These are phyloP conservation scores for Pseudomyrmex pallidus DNA, from an alignment of 1,140 invertebrate species.

Conservation along the genomic window DNA sequence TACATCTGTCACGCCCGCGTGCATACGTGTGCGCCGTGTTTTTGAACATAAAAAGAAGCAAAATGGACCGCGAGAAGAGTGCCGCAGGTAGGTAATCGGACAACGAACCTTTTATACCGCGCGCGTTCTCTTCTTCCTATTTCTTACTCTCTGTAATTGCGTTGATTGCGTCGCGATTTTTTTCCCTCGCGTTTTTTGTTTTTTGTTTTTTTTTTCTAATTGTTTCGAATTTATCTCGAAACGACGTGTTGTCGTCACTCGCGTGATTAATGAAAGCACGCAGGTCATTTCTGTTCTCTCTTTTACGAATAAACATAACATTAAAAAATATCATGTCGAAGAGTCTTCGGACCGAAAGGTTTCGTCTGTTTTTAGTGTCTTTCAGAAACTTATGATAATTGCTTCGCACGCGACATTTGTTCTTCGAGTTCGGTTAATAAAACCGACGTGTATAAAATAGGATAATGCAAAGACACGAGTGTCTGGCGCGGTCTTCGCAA, in stretches of 20 bases:
- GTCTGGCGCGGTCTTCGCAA: constrained; percentile 17
- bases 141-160: neutral
- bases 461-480: constrained; percentile 9
- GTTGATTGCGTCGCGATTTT: neutral
- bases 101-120: constrained; percentile 37
- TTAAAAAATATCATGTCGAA: neutral
- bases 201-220: neutral
- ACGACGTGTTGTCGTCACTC: no score
- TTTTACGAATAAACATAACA: neutral
- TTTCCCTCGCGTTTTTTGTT: neutral
- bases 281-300: no score
- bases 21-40: constrained; percentile 21
- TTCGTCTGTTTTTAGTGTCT: neutral
- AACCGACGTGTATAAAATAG: neutral
- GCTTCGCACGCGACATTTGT: constrained; percentile 7
- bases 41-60: constrained; percentile 30
- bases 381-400: neutral
- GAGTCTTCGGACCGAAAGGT: neutral
- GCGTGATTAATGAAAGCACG: no score
- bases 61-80: constrained; percentile 35
- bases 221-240: neutral
- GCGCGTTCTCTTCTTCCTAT: constrained; percentile 15
- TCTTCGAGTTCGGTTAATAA: neutral
- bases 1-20: constrained; percentile 35
- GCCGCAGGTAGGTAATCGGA: constrained; percentile 42